phyloP scores from a whole-genome alignment of 2,113 vertebrate species.

The Eidolon helvum region DNA sequence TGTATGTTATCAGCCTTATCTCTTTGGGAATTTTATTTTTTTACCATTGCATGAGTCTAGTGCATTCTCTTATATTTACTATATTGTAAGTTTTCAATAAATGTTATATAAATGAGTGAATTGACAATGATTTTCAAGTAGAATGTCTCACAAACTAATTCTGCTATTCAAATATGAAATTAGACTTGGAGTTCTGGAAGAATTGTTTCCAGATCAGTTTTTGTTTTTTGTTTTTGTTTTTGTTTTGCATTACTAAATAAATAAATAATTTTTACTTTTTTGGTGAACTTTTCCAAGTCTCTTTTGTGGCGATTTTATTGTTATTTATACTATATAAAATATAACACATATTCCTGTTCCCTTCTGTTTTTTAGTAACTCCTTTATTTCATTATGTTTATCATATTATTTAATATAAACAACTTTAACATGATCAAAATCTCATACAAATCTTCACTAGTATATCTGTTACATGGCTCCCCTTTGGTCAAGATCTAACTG shows the following conservation, averaged over 20 bases:
- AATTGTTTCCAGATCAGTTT: not conserved
- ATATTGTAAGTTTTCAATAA: not conserved
- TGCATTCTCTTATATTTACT: not conserved
- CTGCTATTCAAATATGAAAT: not conserved
- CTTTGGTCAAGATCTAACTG: not conserved
- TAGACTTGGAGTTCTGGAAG: not conserved
- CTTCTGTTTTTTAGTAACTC: not conserved
- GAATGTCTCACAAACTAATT: not conserved
- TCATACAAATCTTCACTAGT: not conserved
- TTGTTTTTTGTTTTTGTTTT: not conserved
- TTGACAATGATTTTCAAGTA: not conserved
- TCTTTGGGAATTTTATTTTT: slow-evolving; percentile 4
- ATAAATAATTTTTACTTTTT: not conserved
- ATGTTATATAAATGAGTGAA: not conserved
- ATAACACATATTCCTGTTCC: not conserved
- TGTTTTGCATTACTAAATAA: not conserved
- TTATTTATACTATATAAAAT: not conserved
- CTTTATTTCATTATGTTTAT: not conserved
- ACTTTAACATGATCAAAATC: not conserved
- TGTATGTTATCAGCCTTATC: not conserved
- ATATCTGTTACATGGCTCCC: not conserved
- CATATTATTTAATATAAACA: not conserved
- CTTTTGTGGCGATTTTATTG: not conserved
- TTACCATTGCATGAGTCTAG: not conserved
- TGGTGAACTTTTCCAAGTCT: not conserved